Evolutionary conservation across 2,888 invertebrate species (phyloP).

Genomic region (Alloplasta piceator): DNA sequence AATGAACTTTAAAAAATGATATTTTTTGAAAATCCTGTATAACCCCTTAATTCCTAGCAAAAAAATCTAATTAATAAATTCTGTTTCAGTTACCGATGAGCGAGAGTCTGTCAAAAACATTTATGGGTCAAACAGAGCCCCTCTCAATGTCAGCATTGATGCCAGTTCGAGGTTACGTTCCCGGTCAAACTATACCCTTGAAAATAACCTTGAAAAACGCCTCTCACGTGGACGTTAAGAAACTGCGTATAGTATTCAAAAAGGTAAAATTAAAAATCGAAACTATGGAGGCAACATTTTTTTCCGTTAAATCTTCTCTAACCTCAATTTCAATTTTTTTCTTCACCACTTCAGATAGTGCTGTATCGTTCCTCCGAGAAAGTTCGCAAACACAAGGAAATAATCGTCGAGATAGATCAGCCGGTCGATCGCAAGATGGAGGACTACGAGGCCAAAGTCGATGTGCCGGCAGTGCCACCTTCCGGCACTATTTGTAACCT

Average conservation of each 20-base stretch:
- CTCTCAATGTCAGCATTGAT: slow-evolving; percentile 74
- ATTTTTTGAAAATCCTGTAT: neutral
- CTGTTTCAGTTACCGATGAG: slow-evolving; percentile 74
- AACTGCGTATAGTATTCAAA: slow-evolving; percentile 76
- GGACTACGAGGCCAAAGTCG: slow-evolving; percentile 71
- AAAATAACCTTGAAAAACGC: slow-evolving; percentile 76
- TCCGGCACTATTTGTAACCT: slow-evolving; percentile 79
- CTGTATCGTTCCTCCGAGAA: slow-evolving; percentile 76
- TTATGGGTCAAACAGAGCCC: slow-evolving; percentile 77
- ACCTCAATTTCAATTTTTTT: neutral
- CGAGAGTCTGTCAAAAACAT: slow-evolving; percentile 73
- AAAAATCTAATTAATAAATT: slow-evolving; percentile 36
- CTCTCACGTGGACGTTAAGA: slow-evolving; percentile 74
- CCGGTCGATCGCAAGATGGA: slow-evolving; percentile 70
- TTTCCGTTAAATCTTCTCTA: neutral
- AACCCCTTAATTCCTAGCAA: neutral
- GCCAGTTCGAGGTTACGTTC: slow-evolving; percentile 80
- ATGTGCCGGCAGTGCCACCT: slow-evolving; percentile 80
- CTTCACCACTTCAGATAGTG: slow-evolving; percentile 70
- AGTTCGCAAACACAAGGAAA: slow-evolving; percentile 77
- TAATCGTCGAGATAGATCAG: slow-evolving; percentile 77
- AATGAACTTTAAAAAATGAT: neutral
- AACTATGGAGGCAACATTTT: no score
- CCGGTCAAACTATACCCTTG: slow-evolving; percentile 80
- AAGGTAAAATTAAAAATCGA: slow-evolving; percentile 72